These are phyloP conservation scores for Mugil cephalus DNA, from an alignment of 2,113 vertebrate genomes.

Conservation along the genomic window DNA sequence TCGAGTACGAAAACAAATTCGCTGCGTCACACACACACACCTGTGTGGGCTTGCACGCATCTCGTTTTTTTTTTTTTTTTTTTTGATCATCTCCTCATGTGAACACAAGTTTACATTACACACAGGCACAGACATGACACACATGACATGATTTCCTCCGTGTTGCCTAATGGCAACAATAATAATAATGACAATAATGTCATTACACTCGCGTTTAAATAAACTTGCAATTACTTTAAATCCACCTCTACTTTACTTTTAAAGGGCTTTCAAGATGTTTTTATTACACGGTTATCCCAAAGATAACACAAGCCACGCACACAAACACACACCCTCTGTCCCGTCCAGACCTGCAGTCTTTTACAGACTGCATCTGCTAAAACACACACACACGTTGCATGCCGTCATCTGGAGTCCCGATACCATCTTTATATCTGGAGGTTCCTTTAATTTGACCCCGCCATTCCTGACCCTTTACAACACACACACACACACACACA, in stretches of 20 bases:
- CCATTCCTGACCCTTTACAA: not conserved
- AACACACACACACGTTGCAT: constrained; percentile 13
- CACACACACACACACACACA: not conserved
- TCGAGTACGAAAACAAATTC: not conserved
- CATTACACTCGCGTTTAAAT: too few species aligned
- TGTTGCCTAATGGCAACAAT: not conserved
- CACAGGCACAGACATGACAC: constrained; percentile 5
- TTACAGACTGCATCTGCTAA: constrained; percentile 13
- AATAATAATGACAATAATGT: too few species aligned
- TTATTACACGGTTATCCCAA: too few species aligned
- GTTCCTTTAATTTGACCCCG: not conserved
- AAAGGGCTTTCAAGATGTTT: too few species aligned
- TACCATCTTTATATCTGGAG: not conserved
- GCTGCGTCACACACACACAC: constrained; percentile 21
- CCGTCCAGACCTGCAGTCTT: not conserved
- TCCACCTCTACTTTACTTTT: too few species aligned
- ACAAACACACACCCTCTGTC: not conserved
- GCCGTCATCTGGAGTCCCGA: not conserved
- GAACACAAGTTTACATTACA: not conserved
- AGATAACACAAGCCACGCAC: too few species aligned
- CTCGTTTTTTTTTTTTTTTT: constrained; percentile 1
- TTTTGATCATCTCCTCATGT: not conserved
- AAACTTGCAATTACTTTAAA: too few species aligned
- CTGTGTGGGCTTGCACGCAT: constrained; percentile 16
- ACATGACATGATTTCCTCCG: not conserved